phyloP scores from a whole-genome alignment of 2,888 invertebrate species.

The Caenorhabditis plicata region DNA sequence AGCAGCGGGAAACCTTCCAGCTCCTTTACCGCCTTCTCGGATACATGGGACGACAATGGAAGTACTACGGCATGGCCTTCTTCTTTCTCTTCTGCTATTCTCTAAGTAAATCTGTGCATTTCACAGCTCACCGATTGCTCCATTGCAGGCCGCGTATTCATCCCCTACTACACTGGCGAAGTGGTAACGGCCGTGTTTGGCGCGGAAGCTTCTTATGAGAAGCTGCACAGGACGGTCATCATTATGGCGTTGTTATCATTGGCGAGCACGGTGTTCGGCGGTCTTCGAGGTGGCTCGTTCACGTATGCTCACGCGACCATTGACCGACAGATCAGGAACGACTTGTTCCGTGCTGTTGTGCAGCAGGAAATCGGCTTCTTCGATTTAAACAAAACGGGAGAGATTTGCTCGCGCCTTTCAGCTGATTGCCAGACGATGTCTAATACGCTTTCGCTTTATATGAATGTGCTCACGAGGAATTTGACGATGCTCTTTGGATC shows the following conservation, averaged over 20 bases:
- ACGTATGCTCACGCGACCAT: constrained; percentile 64
- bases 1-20: constrained; percentile 60
- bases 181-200: constrained; percentile 63
- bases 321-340: constrained; percentile 59
- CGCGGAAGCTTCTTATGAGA: constrained; percentile 52
- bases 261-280: constrained; percentile 65
- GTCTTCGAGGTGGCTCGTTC: constrained; percentile 66
- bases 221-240: constrained; percentile 52
- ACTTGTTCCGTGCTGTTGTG: constrained; percentile 65
- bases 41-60: constrained; percentile 63
- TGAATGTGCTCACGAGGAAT: constrained; percentile 66
- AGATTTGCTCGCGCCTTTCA: constrained; percentile 68
- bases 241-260: constrained; percentile 58
- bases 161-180: constrained; percentile 64
- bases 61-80: constrained; percentile 60
- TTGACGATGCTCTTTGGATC: constrained; percentile 66
- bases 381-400: constrained; percentile 66
- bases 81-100: constrained; percentile 61
- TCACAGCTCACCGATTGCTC: constrained; percentile 20
- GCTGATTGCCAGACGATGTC: constrained; percentile 69
- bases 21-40: constrained; percentile 56
- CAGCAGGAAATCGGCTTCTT: constrained; percentile 67
- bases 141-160: constrained; percentile 63
- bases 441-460: constrained; percentile 67
- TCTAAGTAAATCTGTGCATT: constrained; percentile 41